Conservation (phyloP, 2,797 vertebrate species). For the Tachyglossus aculeatus region DNA sequence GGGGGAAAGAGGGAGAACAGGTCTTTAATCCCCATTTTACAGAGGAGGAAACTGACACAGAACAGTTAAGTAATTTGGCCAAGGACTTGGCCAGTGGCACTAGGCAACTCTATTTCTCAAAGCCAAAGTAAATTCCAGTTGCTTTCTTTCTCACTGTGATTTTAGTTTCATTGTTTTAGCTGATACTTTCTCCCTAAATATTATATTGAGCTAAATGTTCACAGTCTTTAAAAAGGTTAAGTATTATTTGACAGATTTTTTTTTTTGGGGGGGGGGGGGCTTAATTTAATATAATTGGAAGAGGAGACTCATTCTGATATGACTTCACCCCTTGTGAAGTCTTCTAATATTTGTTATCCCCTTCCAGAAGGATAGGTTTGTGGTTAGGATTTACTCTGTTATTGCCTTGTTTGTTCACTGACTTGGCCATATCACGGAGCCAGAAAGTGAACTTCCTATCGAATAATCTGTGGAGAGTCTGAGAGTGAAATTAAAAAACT, state of each 20-base stretch:
- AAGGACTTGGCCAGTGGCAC: too few species aligned
- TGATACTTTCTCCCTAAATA: not conserved
- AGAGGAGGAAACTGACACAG: too few species aligned
- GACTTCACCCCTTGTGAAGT: not conserved
- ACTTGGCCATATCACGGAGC: slow-evolving; percentile 1
- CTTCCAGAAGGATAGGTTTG: not conserved
- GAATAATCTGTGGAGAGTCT: slow-evolving; percentile 3
- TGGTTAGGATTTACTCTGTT: slow-evolving; percentile 30
- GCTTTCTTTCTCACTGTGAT: not conserved
- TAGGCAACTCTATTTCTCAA: not conserved
- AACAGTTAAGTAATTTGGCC: too few species aligned
- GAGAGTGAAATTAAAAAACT: slow-evolving; percentile 46
- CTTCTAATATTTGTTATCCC: not conserved
- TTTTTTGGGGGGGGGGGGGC: too few species aligned
- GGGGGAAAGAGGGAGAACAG: too few species aligned
- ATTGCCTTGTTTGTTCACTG: slow-evolving; percentile 28
- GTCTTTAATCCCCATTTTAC: too few species aligned
- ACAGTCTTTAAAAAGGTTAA: not conserved
- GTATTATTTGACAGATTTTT: not conserved
- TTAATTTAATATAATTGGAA: not conserved
- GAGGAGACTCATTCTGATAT: not conserved
- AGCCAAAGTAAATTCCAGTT: not conserved
- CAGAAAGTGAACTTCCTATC: slow-evolving; percentile 27
- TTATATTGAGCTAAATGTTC: not conserved
- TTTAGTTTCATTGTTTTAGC: slow-evolving; percentile 23